A percentile compares a stretch with the other conserved stretches of the same genome.
Conservation (phyloP, 2,113 vertebrate genomes). For the Shinisaurus crocodilurus region DNA sequence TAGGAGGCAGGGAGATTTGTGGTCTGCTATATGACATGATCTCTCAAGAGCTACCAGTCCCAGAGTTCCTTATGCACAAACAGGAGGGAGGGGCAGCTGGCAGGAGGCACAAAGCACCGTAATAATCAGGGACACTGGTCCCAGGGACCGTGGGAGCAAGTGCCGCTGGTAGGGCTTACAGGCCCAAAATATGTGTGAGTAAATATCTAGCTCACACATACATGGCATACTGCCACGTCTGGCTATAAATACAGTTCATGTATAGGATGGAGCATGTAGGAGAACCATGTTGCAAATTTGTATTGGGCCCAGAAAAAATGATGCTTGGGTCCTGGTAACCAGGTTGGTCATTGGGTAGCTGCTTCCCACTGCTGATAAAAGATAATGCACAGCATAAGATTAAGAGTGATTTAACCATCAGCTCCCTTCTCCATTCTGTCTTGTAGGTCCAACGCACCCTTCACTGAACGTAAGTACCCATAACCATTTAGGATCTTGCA, state of each 20-base stretch:
- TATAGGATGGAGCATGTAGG: not conserved
- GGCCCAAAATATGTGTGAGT: not conserved
- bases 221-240: not conserved
- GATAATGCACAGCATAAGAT: accelerated
- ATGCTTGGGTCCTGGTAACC: not conserved
- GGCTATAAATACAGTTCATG: not conserved
- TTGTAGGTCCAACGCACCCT: slow-evolving; percentile 68
- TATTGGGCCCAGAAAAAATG: not conserved
- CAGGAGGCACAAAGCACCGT: not conserved
- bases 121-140: not conserved
- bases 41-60: not conserved
- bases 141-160: not conserved
- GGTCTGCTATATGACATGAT: not conserved
- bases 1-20: too few relatives aligned
- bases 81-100: not conserved
- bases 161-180: not conserved
- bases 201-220: not conserved
- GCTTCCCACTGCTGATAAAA: not conserved
- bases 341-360: not conserved
- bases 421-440: slow-evolving; percentile 27
- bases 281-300: not conserved
- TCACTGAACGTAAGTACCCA: slow-evolving; percentile 73
- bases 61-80: not conserved
- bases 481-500: too few relatives aligned
- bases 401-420: slow-evolving; percentile 28